A percentile compares a stretch with the other conserved stretches of the same genome.
Evolutionary conservation across 35 echinoderm and acorn worm species (phyloP).

Genomic region (Apostichopus californicus): DNA sequence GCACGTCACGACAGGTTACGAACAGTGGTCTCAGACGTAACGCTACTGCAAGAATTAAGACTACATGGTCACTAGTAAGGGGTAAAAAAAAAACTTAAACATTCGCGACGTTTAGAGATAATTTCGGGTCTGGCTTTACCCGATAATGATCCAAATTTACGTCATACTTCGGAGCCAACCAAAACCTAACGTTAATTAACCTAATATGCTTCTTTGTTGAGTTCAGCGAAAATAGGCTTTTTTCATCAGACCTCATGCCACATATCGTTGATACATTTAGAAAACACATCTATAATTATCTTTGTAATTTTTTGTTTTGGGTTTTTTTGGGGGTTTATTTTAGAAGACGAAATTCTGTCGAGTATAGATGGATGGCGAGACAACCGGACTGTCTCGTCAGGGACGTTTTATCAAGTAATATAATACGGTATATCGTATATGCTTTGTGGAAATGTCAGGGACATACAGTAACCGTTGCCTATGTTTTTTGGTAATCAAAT

Average conservation of each 20-base stretch:
- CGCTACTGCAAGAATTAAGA: not conserved
- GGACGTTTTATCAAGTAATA: not conserved
- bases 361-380: not conserved
- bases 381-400: not conserved
- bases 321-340: not conserved
- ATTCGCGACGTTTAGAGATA: not conserved
- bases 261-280: not conserved
- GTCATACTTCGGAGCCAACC: not conserved
- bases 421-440: not conserved
- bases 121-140: not conserved
- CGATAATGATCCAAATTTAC: not conserved
- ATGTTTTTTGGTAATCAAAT: not conserved
- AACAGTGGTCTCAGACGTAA: not conserved
- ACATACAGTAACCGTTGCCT: not conserved
- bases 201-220: not conserved
- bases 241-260: not conserved
- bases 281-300: not conserved
- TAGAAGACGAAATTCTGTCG: not conserved
- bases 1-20: slow-evolving; percentile 12
- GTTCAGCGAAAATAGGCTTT: no score
- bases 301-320: not conserved
- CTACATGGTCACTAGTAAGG: no score
- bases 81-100: not conserved
- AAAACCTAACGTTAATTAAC: not conserved
- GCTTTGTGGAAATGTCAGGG: not conserved